These are phyloP conservation scores for Sinocyclocheilus rhinocerous DNA, from an alignment of 2,113 vertebrate genomes.

Conservation along the genomic window DNA sequence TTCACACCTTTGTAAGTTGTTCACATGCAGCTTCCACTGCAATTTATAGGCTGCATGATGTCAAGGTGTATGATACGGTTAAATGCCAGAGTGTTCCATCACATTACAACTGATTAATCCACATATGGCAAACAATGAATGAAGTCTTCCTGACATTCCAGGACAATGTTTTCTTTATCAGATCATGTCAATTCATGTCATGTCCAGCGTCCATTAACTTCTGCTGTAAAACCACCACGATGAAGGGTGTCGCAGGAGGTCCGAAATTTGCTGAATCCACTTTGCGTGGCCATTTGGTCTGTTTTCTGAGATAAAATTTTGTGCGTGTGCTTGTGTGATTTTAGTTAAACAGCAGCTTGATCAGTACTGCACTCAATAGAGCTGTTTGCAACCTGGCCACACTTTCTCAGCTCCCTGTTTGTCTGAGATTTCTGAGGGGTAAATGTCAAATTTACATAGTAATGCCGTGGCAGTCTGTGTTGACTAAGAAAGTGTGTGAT, in stretches of 20 bases:
- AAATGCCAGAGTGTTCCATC: neutral
- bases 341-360: slow-evolving; percentile 62
- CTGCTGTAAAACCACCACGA: neutral
- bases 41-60: neutral
- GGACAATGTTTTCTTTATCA: neutral
- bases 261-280: neutral
- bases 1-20: neutral
- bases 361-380: slow-evolving; percentile 63
- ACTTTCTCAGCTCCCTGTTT: slow-evolving; percentile 16
- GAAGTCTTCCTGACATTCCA: neutral
- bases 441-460: slow-evolving; percentile 65
- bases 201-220: neutral
- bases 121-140: neutral
- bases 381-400: slow-evolving; percentile 67
- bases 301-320: slow-evolving; percentile 18
- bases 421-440: slow-evolving; percentile 25
- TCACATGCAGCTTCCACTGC: neutral
- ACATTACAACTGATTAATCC: neutral
- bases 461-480: slow-evolving; percentile 29
- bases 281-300: neutral
- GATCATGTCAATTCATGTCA: too few relatives aligned
- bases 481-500: neutral
- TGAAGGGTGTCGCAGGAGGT: too few relatives aligned
- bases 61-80: neutral
- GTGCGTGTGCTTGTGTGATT: slow-evolving; percentile 23